Evolutionary conservation across 2,113 vertebrate genomes (phyloP).

Genomic region (Equus przewalskii): DNA sequence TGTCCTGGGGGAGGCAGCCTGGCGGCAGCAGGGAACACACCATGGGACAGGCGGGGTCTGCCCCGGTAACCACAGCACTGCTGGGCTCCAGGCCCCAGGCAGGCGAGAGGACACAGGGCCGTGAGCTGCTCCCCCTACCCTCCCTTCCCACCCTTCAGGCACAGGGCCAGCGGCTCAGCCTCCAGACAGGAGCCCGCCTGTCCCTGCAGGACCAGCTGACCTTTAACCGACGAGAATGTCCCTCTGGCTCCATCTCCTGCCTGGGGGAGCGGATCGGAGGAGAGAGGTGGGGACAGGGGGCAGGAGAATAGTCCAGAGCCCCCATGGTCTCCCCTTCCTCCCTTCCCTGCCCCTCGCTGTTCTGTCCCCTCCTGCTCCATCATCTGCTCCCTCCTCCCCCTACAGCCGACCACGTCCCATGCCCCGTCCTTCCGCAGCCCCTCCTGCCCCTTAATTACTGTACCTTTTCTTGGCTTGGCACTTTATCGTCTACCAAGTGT

Average conservation of each 20-base stretch:
- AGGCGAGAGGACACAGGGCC: background rate
- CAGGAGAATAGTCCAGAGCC: background rate
- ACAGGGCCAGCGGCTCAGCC: constrained; percentile 41
- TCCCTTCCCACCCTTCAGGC: background rate
- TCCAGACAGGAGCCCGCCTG: constrained; percentile 70
- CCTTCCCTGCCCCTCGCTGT: background rate
- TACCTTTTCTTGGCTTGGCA: constrained; percentile 69
- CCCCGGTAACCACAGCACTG: background rate
- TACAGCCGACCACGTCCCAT: background rate
- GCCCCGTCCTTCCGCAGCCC: background rate
- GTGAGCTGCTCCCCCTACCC: background rate
- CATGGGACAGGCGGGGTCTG: background rate
- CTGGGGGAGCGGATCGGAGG: background rate
- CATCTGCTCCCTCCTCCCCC: background rate
- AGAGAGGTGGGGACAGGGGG: background rate
- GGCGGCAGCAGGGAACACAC: background rate
- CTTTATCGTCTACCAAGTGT: constrained; percentile 49
- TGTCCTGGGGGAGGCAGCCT: background rate
- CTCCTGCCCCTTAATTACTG: constrained; percentile 49
- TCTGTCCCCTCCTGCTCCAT: background rate
- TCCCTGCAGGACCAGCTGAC: constrained; percentile 49
- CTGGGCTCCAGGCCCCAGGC: background rate
- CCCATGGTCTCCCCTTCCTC: background rate
- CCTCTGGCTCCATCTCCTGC: background rate
- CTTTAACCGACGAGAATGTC: constrained; percentile 58